Evolutionary conservation across 2,888 invertebrate genomes (phyloP), one percentile per base, ranked within the genome.

Genomic region (Heliconius ismenius): DNA sequence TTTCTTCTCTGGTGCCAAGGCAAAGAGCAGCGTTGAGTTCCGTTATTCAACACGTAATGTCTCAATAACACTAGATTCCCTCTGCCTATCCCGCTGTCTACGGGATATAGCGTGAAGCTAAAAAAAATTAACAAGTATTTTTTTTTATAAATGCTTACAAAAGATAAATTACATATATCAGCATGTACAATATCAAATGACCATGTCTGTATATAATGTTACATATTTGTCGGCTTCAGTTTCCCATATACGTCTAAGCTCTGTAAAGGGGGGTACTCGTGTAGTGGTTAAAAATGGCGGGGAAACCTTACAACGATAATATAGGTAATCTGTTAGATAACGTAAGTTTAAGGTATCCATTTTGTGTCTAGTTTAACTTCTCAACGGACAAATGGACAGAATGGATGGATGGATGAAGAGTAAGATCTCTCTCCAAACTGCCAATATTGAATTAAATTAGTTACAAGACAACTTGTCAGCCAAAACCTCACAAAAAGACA

Each of bases 161-260:
- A 67, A 39, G 2, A 43, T 24, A 43, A 39, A 39, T 67, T 43
- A 24, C 65, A 15, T 6, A 39, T 24, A 43, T 24, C 24, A 15
- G 43, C 15, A 24, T 67, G 18, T 67, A 39, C 13, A 43, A 67
- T 67, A 67, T 43, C 67, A 67, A 24, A 67, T 26, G 67, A 3
- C 65, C 24, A 39, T 65, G n/a, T 67, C 15, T 26, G 9, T 43
- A 67, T 24, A 67, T 92, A 93, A 92, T 91, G 86, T 58, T 58
- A 91, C 88, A 88, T 90, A 88, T 90, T 92, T 90, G 91, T 91
- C 92, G 93, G 93, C 92, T 93, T 93, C 92, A 81, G 93, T 92
- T 93, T 93, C 93, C 92, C 89, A 89, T 88, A 87, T 88, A 92
- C 92, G 92, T 90, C 85, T 88, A 86, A 88, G 90, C 91, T 89